These are phyloP conservation scores for Pelochelys cantorii DNA, from an alignment of 2,797 vertebrate genomes.

Conservation along the genomic window DNA sequence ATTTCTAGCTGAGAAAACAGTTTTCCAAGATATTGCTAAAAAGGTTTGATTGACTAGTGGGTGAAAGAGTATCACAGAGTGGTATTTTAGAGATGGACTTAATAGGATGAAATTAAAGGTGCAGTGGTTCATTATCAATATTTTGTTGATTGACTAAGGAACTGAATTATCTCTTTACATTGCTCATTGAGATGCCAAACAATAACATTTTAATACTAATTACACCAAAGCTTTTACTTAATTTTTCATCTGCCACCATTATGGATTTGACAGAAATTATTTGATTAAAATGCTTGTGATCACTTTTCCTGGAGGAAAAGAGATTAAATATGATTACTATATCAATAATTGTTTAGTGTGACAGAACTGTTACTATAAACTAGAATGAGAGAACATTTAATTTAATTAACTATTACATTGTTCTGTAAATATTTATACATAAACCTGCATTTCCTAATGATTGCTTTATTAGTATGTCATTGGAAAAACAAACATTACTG, in stretches of 20 bases:
- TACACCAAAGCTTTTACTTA: neutral
- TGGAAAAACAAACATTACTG: conserved; percentile 53
- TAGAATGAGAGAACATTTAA: conserved; percentile 17
- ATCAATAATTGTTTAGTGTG: neutral
- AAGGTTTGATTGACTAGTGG: neutral
- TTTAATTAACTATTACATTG: conserved; percentile 32
- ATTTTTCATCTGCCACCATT: neutral
- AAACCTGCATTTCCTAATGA: conserved; percentile 51
- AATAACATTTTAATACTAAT: neutral
- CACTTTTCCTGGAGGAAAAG: neutral
- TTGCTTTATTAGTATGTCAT: conserved; percentile 51
- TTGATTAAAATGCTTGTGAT: neutral
- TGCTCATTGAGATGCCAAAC: neutral
- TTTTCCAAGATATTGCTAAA: conserved; percentile 14
- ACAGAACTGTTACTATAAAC: neutral
- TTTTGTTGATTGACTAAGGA: conserved; percentile 12
- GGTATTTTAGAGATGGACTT: neutral
- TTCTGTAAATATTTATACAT: conserved; percentile 46
- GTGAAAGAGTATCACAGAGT: neutral
- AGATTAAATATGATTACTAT: neutral
- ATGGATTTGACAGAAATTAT: conserved; percentile 17
- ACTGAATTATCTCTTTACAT: neutral
- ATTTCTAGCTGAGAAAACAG: neutral
- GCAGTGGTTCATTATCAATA: neutral
- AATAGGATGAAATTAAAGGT: neutral